These are phyloP conservation scores for Pollenia angustigena DNA, from an alignment of 2,888 invertebrate species.

Conservation along the genomic window DNA sequence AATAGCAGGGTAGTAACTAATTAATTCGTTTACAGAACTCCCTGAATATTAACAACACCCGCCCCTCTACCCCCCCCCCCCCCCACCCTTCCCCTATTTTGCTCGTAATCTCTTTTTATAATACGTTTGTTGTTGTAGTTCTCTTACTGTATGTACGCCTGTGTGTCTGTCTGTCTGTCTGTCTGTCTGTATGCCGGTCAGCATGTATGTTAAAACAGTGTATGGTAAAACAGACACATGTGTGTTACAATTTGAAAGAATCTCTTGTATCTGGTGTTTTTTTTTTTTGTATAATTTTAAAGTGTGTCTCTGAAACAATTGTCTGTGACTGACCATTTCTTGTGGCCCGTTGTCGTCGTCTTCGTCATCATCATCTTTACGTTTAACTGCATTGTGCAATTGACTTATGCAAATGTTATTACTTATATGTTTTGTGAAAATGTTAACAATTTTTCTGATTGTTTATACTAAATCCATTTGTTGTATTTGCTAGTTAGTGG, in stretches of 20 bases:
- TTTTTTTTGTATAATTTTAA: conserved; percentile 30
- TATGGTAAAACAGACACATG: conserved; percentile 38
- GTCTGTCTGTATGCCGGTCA: too few relatives aligned
- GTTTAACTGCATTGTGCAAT: conserved; percentile 66
- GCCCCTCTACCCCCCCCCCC: too few relatives aligned
- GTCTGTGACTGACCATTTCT: conserved; percentile 34
- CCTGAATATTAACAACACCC: too few relatives aligned
- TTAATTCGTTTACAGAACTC: too few relatives aligned
- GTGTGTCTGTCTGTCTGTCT: too few relatives aligned
- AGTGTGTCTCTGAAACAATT: conserved; percentile 38
- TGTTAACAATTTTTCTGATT: conserved; percentile 65
- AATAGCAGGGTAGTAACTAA: too few relatives aligned
- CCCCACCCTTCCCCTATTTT: too few relatives aligned
- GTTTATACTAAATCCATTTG: conserved; percentile 33
- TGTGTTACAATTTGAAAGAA: conserved; percentile 53
- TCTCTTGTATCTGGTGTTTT: conserved; percentile 12
- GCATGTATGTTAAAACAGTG: too few relatives aligned
- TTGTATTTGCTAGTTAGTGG: conserved; percentile 29
- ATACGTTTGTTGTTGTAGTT: neutral
- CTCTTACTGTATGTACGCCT: neutral
- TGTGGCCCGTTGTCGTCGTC: conserved; percentile 8
- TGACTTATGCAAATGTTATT: conserved; percentile 69
- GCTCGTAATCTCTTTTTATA: too few relatives aligned
- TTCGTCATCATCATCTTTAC: conserved; percentile 12
- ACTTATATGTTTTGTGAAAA: conserved; percentile 54